Conservation (phyloP, 2,888 invertebrate genomes). For the Pollenia labialis region DNA sequence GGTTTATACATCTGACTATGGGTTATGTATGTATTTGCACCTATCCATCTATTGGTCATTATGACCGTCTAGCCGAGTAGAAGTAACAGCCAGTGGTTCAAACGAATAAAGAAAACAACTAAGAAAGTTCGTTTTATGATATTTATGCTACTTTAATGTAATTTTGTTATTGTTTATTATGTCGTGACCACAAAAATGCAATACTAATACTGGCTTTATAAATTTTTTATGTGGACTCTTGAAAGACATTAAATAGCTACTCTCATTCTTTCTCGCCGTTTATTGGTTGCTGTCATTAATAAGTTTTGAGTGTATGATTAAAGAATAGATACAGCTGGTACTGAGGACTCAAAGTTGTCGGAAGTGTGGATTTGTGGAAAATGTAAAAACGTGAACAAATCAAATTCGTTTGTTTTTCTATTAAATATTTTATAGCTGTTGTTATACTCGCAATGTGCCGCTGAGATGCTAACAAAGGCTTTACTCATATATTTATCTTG, state of each 20-base stretch:
- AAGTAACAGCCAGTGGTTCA: too few species aligned
- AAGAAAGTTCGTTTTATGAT: background rate
- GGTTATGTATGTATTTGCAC: background rate
- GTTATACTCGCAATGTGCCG: background rate
- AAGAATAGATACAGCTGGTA: slow-evolving; percentile 61
- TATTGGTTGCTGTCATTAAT: background rate
- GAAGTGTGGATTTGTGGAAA: background rate
- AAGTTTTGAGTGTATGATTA: slow-evolving; percentile 32
- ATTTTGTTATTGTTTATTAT: slow-evolving; percentile 66
- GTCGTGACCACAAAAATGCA: slow-evolving; percentile 54
- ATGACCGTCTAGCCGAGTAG: background rate
- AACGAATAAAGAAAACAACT: too few species aligned
- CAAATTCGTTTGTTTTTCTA: slow-evolving; percentile 34
- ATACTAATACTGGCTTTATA: background rate
- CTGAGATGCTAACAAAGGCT: background rate
- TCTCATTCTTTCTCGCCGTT: background rate
- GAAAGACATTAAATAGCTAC: slow-evolving; percentile 5
- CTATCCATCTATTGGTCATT: background rate
- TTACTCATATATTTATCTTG: background rate
- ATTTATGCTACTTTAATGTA: slow-evolving; percentile 56
- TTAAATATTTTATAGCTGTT: slow-evolving; percentile 40
- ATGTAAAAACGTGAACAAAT: slow-evolving; percentile 56
- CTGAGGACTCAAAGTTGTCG: slow-evolving; percentile 56
- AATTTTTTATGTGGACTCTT: background rate
- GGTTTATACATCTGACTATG: background rate